Percentiles rank a stretch among this genome's conserved stretches.
Evolutionary conservation across 2,888 invertebrate genomes (phyloP).

Genomic region (Geotrupes spiniger): DNA sequence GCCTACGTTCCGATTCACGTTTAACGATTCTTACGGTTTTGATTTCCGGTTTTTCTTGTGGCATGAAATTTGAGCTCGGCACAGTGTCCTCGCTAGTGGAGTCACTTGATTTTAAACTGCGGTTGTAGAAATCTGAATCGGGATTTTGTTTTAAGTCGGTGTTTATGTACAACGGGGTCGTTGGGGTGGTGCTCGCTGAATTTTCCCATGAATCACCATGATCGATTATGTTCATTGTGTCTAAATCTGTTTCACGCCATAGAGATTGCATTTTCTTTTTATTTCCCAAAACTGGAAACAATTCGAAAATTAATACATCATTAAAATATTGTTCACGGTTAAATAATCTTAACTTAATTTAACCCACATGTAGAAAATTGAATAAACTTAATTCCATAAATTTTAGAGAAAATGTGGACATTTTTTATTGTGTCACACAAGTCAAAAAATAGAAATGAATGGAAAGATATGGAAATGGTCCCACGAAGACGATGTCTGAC

Average conservation of each 20-base stretch:
- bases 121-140: conserved; percentile 51
- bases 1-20: conserved; percentile 82
- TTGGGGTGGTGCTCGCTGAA: conserved; percentile 43
- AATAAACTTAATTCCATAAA: too few species aligned
- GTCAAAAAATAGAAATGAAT: too few species aligned
- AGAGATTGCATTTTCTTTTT: conserved; percentile 65
- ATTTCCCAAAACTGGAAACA: conserved; percentile 30
- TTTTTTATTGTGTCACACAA: too few species aligned
- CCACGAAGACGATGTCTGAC: too few species aligned
- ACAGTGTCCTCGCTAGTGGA: conserved; percentile 41
- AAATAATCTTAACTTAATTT: too few species aligned
- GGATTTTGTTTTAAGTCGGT: conserved; percentile 49
- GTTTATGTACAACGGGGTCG: conserved; percentile 70
- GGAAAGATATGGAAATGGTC: too few species aligned
- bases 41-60: conserved; percentile 81
- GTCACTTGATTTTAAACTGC: conserved; percentile 58
- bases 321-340: too few species aligned
- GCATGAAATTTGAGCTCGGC: conserved; percentile 34
- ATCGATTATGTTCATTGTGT: conserved; percentile 74
- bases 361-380: too few species aligned
- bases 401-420: too few species aligned
- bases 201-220: conserved; percentile 57
- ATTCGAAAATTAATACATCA: too few species aligned
- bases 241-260: conserved; percentile 90
- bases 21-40: conserved; percentile 94